These are phyloP conservation scores for Thalassoma bifasciatum DNA, from an alignment of 2,113 vertebrate species.

Conservation along the genomic window DNA sequence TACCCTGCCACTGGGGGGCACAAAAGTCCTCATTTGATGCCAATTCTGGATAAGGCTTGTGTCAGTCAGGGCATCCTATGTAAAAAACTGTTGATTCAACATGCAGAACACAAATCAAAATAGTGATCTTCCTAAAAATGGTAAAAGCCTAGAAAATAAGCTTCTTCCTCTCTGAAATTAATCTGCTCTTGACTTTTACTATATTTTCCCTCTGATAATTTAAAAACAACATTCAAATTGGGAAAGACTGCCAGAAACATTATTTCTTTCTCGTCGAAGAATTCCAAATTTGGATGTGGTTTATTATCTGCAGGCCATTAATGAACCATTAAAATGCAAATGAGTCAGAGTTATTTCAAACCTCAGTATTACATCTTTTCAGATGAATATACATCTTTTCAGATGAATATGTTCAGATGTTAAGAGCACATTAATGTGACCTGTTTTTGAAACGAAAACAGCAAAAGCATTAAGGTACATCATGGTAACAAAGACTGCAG, in stretches of 20 bases:
- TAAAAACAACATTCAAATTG: neutral
- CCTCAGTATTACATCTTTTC: conserved; percentile 9
- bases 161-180: too few relatives aligned
- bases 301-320: conserved; percentile 2
- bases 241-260: neutral
- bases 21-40: too few relatives aligned
- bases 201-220: neutral
- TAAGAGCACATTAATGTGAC: neutral
- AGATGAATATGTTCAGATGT: conserved; percentile 7
- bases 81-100: too few relatives aligned
- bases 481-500: neutral
- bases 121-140: too few relatives aligned
- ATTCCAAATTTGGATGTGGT: neutral
- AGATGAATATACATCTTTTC: conserved; percentile 2
- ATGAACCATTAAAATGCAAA: conserved; percentile 38
- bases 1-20: too few relatives aligned
- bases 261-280: neutral
- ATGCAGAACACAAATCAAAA: too few relatives aligned
- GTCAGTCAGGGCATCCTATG: too few relatives aligned
- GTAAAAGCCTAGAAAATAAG: too few relatives aligned
- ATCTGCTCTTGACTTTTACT: neutral
- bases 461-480: neutral
- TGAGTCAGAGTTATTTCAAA: neutral
- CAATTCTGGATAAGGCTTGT: too few relatives aligned
- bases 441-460: neutral